Base-by-base conservation (phyloP, 2,113 vertebrate species). In the Chiloscyllium plagiosum region DNA sequence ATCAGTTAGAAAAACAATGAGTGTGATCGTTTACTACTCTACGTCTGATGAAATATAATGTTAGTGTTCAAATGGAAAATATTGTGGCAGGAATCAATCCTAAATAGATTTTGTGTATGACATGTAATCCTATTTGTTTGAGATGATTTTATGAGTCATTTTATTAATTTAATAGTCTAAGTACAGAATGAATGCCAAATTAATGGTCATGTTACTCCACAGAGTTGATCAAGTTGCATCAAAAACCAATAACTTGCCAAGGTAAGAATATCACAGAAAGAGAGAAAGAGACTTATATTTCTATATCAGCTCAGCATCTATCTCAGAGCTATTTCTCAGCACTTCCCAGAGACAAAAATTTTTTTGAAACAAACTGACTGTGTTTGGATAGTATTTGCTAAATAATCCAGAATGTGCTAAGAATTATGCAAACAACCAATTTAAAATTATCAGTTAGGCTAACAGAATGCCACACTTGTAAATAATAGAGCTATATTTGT, bases 151-250 rank as follows among this genome's bases (percentile, higher is more conserved):
- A 65, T n/a, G 56, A 92, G 56, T 92, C 52, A 92, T 10, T 29
- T 92, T 92, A 61, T 92, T 92, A 92, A 92, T 92, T 92, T 92
- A 92, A 65, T 83, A 83, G 52, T 92, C 87, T 56, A 92, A 65
- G 29, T n/a, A 92, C 13, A n/a, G 87, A 65, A 92, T 56, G 19
- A 33, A 65, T 61, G 56, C 15, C 12, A 56, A 92, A 92, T 92
- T 92, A 92, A 56, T 33, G 12, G 56, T 65, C 26, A 92, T n/a
- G 1, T 65, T 17, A 4, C 56, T 65, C 52, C 19, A 33, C 87
- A 65, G 33, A 61, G 65, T 20, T 83, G 80, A 65, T 92, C 29
- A 61, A 4, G 65, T n/a, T 92, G 17, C 52, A 61, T 61, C 52
- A n/a, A 4, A 92, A 92, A 17, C 26, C 26, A 92, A n/a, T 33